Percentiles rank a stretch among this genome's conserved stretches.
These are phyloP conservation scores for Drosophila percnosoma DNA, from an alignment of 2,888 invertebrate species.

Conservation along the genomic window DNA sequence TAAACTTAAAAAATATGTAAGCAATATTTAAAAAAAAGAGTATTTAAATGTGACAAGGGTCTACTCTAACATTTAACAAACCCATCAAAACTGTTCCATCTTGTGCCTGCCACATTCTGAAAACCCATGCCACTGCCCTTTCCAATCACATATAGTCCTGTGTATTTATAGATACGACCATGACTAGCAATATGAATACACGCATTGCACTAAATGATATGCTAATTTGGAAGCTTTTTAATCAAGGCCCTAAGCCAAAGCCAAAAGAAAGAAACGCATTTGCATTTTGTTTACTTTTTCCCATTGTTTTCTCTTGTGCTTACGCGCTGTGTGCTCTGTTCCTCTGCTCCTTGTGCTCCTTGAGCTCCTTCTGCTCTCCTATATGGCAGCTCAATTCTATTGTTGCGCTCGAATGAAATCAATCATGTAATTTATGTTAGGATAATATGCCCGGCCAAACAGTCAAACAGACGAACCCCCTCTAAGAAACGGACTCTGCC, in stretches of 20 bases:
- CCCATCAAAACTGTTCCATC: background rate
- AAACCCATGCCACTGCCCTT: background rate
- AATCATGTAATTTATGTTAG: conserved; percentile 83
- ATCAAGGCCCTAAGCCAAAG: conserved; percentile 67
- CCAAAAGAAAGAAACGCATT: conserved; percentile 48
- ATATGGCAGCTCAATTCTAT: conserved; percentile 27
- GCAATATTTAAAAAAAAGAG: background rate
- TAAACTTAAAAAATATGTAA: too few species aligned
- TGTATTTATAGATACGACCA: conserved; percentile 60
- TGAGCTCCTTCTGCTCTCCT: background rate
- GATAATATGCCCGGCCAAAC: conserved; percentile 63
- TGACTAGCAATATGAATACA: conserved; percentile 39
- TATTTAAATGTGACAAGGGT: background rate
- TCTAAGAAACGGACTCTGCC: conserved; percentile 69
- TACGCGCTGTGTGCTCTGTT: conserved; percentile 42
- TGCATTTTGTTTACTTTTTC: conserved; percentile 76
- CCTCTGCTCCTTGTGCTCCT: conserved; percentile 11
- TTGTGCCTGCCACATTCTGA: background rate
- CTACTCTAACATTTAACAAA: background rate
- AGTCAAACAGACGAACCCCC: conserved; percentile 25
- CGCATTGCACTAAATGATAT: conserved; percentile 66
- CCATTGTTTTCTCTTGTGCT: conserved; percentile 57
- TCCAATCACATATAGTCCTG: conserved; percentile 32
- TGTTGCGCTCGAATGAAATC: conserved; percentile 76
- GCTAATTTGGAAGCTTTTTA: conserved; percentile 77